Evolutionary conservation across 2,888 invertebrate species (phyloP).

Genomic region (Hecatera dysodea): DNA sequence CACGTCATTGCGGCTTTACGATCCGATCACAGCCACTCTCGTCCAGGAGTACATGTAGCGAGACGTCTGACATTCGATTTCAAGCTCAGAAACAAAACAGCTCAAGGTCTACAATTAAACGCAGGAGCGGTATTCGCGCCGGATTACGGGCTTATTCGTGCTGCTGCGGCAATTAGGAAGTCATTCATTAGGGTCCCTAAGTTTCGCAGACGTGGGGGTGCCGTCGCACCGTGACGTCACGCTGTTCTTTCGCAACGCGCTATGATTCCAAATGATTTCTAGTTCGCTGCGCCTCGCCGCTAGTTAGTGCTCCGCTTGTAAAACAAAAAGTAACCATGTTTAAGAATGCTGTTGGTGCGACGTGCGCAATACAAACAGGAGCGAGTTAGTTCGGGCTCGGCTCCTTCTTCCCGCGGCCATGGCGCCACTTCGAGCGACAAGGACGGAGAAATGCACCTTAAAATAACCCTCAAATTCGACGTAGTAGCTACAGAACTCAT

Average conservation of each 20-base stretch:
- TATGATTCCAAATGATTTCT: constrained; percentile 74
- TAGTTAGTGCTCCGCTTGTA: constrained; percentile 69
- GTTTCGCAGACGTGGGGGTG: constrained; percentile 91
- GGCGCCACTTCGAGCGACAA: constrained; percentile 88
- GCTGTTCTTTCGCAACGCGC: constrained; percentile 79
- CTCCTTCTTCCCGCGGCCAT: constrained; percentile 76
- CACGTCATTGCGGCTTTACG: constrained; percentile 74
- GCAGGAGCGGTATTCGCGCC: constrained; percentile 80
- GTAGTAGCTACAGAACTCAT: constrained; percentile 78
- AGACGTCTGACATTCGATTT: constrained; percentile 85
- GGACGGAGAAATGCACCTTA: constrained; percentile 85
- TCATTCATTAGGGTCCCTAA: constrained; percentile 91
- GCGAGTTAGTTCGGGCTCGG: constrained; percentile 78
- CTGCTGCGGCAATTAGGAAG: constrained; percentile 90
- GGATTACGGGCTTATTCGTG: constrained; percentile 88
- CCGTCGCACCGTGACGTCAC: constrained; percentile 85
- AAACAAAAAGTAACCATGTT: constrained; percentile 84
- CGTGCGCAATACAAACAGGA: constrained; percentile 85
- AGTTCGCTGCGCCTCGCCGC: constrained; percentile 73
- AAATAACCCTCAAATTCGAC: constrained; percentile 88
- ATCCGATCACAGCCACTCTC: constrained; percentile 76
- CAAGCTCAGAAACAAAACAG: constrained; percentile 83
- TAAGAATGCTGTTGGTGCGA: constrained; percentile 81
- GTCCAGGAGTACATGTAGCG: constrained; percentile 82
- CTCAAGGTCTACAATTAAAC: constrained; percentile 88